Evolutionary conservation across 2,113 vertebrate genomes (phyloP), one percentile per base, ranked within the genome.

Genomic region (Meriones unguiculatus): DNA sequence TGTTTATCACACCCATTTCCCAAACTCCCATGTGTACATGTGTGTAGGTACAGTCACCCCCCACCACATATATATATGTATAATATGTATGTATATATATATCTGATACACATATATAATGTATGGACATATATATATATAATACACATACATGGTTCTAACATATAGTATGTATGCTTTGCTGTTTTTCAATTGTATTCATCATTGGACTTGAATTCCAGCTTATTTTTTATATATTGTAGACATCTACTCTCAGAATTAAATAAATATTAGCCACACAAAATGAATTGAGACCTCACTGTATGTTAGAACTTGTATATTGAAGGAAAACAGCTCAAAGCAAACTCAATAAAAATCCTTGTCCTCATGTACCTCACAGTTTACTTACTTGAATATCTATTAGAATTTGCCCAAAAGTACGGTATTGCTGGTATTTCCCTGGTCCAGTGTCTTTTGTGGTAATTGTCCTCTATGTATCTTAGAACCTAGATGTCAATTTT

Each of bases 301-400:
- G 0, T 64, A 38, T 32, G 3, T 17, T 28, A 80, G 57, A 92
- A 80, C 28, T 57, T 75, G 7, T 32, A 52, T 17, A 11, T 64
- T 72, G 59, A 30, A 6, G 30, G n/a, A 46, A 76, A 52, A 25
- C 7, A 90, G 0, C 35, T 86, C 8, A 94, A 46, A 80, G 35
- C 7, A 46, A 87, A 93, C 57, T 13, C 84, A 10, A 67, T 35
- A 82, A 81, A 92, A 87, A 80, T 76, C 18, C 8, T 10, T 77
- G 14, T n/a, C 38, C 18, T 95, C 59, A 30, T 67, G 22, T 69
- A 41, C 1, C 11, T 70, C 64, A n/a, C 28, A 65, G 91, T 69
- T 91, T 86, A 75, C 65, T 87, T 93, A 75, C 41, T 72, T 89
- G 30, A 92, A n/a, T 84, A 20, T 54, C 62, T 95, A 30, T 35